phyloP scores from a whole-genome alignment of 2,113 vertebrate genomes.

The Stercorarius parasiticus region DNA sequence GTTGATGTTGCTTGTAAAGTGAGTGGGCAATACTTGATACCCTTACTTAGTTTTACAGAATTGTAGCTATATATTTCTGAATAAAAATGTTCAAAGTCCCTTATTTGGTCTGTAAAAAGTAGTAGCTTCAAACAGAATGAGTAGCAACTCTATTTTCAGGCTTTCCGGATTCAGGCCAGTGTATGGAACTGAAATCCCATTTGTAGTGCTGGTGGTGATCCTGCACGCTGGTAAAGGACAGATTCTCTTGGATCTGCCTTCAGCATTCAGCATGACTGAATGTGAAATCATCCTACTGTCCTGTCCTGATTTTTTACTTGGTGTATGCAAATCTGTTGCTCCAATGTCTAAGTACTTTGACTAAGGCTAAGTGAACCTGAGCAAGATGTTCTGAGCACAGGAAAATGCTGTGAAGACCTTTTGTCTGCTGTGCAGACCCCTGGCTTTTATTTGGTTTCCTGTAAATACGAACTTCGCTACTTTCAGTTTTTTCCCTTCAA shows the following conservation, averaged over 20 bases:
- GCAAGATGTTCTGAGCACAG: background rate
- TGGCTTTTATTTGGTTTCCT: background rate
- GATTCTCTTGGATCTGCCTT: background rate
- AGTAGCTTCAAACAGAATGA: background rate
- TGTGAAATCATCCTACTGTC: background rate
- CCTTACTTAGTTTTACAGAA: background rate
- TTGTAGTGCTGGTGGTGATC: background rate
- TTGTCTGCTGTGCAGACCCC: background rate
- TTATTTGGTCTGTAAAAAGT: background rate
- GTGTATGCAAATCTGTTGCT: background rate
- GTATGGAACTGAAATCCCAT: background rate
- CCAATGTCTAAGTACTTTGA: background rate
- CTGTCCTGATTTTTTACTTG: background rate
- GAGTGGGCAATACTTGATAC: background rate
- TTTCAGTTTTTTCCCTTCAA: background rate
- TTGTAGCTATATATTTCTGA: background rate
- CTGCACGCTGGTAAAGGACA: background rate
- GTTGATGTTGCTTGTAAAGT: background rate
- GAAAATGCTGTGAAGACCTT: background rate
- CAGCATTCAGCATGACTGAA: background rate
- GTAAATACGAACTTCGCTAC: background rate
- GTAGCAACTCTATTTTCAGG: background rate
- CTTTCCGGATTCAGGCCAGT: background rate
- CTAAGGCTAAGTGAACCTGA: fast-evolving
- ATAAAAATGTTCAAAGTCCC: background rate